Evolutionary conservation across 2,797 vertebrate species (phyloP).

Genomic region (Artibeus lituratus): DNA sequence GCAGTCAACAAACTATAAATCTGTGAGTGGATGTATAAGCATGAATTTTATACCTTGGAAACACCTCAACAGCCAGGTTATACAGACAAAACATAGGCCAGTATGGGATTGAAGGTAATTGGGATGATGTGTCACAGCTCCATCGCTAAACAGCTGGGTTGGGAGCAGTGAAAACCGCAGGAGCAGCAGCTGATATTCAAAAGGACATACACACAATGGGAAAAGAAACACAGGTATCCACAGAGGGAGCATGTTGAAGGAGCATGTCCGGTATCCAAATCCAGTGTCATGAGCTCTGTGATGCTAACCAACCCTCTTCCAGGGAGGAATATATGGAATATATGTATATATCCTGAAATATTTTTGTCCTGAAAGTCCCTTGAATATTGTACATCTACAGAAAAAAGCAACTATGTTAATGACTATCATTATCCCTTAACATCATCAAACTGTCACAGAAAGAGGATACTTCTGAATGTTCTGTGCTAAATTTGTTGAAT

Average conservation of each 20-base stretch:
- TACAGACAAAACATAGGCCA: not conserved
- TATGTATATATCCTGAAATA: not conserved
- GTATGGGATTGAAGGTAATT: not conserved
- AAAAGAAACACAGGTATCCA: not conserved
- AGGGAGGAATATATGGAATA: not conserved
- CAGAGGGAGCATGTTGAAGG: not conserved
- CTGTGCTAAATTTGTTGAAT: not conserved
- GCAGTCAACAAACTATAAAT: not conserved
- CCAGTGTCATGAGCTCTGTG: not conserved
- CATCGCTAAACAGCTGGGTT: not conserved
- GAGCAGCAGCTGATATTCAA: not conserved
- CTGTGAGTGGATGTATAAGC: not conserved
- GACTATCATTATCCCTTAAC: not conserved
- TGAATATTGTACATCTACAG: not conserved
- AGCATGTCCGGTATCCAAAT: not conserved
- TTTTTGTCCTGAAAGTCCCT: not conserved
- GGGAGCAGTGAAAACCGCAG: not conserved
- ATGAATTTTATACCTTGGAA: not conserved
- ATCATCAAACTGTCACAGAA: not conserved
- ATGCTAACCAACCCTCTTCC: not conserved
- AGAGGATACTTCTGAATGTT: not conserved
- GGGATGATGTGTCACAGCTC: not conserved
- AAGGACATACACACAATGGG: not conserved
- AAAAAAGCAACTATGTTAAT: not conserved
- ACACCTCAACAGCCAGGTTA: not conserved